Percentiles rank a stretch among this genome's conserved stretches.
phyloP scores from a whole-genome alignment of 2,113 vertebrate genomes.

The Acanthochromis polyacanthus region DNA sequence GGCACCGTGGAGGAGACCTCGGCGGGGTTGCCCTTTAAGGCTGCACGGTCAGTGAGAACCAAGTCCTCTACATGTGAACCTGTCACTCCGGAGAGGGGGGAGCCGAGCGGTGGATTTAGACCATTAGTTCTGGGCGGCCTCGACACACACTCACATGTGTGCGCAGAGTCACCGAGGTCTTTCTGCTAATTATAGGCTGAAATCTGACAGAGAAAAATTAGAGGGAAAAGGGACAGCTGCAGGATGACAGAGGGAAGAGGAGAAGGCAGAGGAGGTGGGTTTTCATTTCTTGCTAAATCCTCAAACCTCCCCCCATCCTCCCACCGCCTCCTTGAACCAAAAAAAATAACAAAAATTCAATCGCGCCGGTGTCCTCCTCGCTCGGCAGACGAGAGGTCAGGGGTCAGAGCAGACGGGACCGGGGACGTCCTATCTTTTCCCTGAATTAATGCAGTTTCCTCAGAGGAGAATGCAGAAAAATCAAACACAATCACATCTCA shows the following conservation, averaged over 20 bases:
- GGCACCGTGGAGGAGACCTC: constrained; percentile 65
- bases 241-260: constrained; percentile 54
- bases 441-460: constrained; percentile 68
- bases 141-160: constrained; percentile 81
- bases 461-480: constrained; percentile 40
- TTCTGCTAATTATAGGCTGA: constrained; percentile 92
- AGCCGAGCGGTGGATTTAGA: constrained; percentile 80
- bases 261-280: constrained; percentile 52
- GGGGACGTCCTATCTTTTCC: constrained; percentile 62
- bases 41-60: constrained; percentile 60
- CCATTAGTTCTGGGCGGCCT: constrained; percentile 83
- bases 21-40: constrained; percentile 74
- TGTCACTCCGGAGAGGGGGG: constrained; percentile 78
- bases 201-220: constrained; percentile 95
- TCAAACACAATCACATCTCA: no score
- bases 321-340: constrained; percentile 59
- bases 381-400: constrained; percentile 61
- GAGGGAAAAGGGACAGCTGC: constrained; percentile 92
- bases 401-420: constrained; percentile 66
- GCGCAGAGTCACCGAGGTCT: constrained; percentile 85
- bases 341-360: constrained; percentile 75
- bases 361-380: constrained; percentile 64
- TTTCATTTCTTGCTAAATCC: constrained; percentile 87
- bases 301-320: constrained; percentile 63
- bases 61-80: constrained; percentile 84